These are phyloP conservation scores for Artemia sp. DNA, from an alignment of 2,888 invertebrate genomes.

Conservation along the genomic window DNA sequence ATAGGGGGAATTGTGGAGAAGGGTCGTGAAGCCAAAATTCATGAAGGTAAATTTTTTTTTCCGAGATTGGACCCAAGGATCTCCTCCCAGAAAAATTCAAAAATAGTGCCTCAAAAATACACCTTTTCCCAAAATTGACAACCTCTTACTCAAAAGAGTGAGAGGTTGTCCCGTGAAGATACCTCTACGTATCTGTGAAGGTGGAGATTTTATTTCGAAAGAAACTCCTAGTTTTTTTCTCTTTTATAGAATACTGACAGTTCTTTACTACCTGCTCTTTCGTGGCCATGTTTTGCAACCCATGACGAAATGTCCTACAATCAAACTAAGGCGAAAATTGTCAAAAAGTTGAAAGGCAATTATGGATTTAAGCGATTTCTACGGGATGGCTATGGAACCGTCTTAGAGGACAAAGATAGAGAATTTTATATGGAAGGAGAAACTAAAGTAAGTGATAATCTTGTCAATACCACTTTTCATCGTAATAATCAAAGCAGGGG, in stretches of 20 bases:
- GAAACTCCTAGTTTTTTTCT: not conserved
- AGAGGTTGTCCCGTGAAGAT: too few relatives aligned
- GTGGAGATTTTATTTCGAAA: too few relatives aligned
- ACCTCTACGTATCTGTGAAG: too few relatives aligned
- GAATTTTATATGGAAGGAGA: conserved; percentile 77
- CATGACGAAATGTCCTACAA: conserved; percentile 80
- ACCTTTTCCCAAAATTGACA: too few relatives aligned
- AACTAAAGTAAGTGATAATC: conserved; percentile 45
- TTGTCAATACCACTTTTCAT: not conserved
- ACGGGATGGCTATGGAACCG: conserved; percentile 82
- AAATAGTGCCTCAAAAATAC: too few relatives aligned
- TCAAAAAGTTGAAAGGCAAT: conserved; percentile 61
- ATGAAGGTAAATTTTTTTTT: too few relatives aligned
- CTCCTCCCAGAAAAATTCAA: too few relatives aligned
- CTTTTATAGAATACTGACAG: conserved; percentile 67
- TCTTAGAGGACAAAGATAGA: conserved; percentile 58
- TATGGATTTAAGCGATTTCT: conserved; percentile 87
- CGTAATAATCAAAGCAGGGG: not conserved
- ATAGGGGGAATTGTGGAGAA: too few relatives aligned
- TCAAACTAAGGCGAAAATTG: conserved; percentile 66
- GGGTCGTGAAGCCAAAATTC: too few relatives aligned
- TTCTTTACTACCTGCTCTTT: conserved; percentile 74
- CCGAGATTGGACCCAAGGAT: too few relatives aligned
- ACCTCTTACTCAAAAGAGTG: too few relatives aligned
- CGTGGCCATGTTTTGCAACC: conserved; percentile 94